Percentiles rank a stretch among this genome's conserved stretches.
These are phyloP conservation scores for Oxyruncus cristatus DNA, from an alignment of 2,113 vertebrate genomes.

Conservation along the genomic window DNA sequence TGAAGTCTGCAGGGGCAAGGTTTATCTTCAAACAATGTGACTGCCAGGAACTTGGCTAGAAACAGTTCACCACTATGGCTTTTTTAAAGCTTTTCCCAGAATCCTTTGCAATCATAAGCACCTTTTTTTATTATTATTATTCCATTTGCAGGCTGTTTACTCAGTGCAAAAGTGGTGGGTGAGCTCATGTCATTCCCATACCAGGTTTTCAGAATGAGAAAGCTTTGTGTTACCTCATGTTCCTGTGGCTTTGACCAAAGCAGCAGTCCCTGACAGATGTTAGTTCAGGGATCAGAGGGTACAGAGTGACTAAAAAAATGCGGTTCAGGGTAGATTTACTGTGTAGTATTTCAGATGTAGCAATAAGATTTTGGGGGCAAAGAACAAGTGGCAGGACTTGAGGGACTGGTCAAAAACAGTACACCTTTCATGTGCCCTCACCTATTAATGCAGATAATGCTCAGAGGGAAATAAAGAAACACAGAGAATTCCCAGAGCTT, in stretches of 20 bases:
- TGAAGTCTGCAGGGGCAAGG: neutral
- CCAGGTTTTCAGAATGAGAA: constrained; percentile 23
- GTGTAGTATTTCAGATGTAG: neutral
- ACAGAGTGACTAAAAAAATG: neutral
- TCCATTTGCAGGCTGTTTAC: constrained; percentile 11
- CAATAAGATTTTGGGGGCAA: neutral
- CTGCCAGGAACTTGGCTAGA: neutral
- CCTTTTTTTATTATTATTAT: neutral
- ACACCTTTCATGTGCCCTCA: neutral
- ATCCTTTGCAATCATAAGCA: neutral
- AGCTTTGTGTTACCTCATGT: neutral
- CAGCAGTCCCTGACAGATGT: neutral
- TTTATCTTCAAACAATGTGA: neutral
- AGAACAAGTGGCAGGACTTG: neutral
- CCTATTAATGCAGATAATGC: neutral
- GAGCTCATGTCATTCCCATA: constrained; percentile 30
- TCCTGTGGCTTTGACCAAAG: constrained; percentile 15
- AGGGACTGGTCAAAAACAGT: neutral
- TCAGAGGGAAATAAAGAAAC: neutral
- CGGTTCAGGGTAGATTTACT: neutral
- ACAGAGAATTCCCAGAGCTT: neutral
- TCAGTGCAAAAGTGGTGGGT: neutral
- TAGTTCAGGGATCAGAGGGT: neutral
- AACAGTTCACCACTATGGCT: neutral
- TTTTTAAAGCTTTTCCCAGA: neutral